Base-by-base conservation (phyloP, 2,113 vertebrate genomes). In the Aleadryas rufinucha region DNA sequence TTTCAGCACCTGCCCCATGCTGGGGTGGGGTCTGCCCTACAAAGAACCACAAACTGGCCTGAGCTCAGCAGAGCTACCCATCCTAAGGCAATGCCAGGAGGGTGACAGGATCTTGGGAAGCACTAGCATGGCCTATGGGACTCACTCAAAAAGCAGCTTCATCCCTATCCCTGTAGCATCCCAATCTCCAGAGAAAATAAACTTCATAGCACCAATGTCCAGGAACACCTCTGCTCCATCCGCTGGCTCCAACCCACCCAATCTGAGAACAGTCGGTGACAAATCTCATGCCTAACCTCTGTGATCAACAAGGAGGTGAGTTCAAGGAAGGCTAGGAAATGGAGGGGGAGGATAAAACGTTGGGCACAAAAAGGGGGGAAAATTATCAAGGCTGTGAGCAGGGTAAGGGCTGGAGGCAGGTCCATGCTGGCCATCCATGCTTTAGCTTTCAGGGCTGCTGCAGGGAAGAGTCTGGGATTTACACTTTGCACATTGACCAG, bases 181-280 rank as follows among this genome's bases (percentile, higher is more conserved):
- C 50, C 0, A 0, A 10, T 70, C 56, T 82, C 47, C 30, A 78
- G 16, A 54, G 44, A 64, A 95, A 92, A 82, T 9, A 16, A 9
- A 21, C 19, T 35, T 54, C 35, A 54, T 9, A 79, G 39, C 45
- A 64, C 15, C 0, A 5, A 13, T n/a, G 31, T 41, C n/a, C 65
- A 75, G 35, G 64, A 75, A 57, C 23, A 57, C 4, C 28, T n/a
- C 37, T 2, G 1, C 47, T 59, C 35, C 56, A 19, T n/a, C n/a
- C 0, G 0, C 69, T 57, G 69, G 22, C 56, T 74, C 65, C 66
- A 68, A 20, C 15, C 23, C 61, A 8, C 56, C 26, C 49, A 35
- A 2, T 16, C 30, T 0, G 0, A 79, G 47, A 37, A 54, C 52
- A 89, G 20, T 1, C 0, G 0, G 54, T 68, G 44, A 56, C 20